phyloP scores from a whole-genome alignment of 2,888 invertebrate genomes.

The Callimorpha dominula region DNA sequence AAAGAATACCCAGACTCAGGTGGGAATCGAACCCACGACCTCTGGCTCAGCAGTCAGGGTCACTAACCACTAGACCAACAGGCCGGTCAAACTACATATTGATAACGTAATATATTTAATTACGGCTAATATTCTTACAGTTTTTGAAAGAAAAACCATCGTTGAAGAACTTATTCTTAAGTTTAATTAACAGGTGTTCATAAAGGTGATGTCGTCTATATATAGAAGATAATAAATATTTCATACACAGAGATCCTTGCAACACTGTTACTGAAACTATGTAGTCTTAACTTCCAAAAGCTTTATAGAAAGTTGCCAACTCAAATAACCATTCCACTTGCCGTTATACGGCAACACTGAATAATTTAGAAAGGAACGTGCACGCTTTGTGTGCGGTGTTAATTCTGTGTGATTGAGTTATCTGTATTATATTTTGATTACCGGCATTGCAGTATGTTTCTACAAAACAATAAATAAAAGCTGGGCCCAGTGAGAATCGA shows the following conservation, averaged over 20 bases:
- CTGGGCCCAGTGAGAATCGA: too few relatives aligned
- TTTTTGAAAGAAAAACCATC: not conserved
- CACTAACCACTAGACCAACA: too few relatives aligned
- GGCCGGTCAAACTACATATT: not conserved
- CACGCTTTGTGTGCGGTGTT: slow-evolving; percentile 15
- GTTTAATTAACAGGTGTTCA: not conserved
- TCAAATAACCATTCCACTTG: slow-evolving; percentile 42
- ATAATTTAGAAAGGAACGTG: slow-evolving; percentile 36
- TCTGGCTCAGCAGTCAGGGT: too few relatives aligned
- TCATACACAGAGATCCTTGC: slow-evolving; percentile 23
- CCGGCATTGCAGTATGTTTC: slow-evolving; percentile 2
- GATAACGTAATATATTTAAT: not conserved
- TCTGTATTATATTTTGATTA: slow-evolving; percentile 7
- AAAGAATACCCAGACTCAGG: too few relatives aligned
- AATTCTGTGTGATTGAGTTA: slow-evolving; percentile 17
- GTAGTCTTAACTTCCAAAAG: slow-evolving; percentile 38
- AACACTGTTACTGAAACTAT: slow-evolving; percentile 40
- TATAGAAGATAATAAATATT: not conserved
- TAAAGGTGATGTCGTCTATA: not conserved
- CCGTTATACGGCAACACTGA: slow-evolving; percentile 29
- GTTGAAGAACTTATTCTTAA: not conserved
- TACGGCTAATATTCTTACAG: not conserved
- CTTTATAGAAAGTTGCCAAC: slow-evolving; percentile 41
- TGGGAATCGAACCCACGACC: too few relatives aligned
- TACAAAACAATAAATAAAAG: not conserved